A percentile compares a stretch with the other conserved stretches of the same genome.
These are phyloP conservation scores for Drosophila pallidifrons DNA, from an alignment of 1,140 invertebrate genomes.

Conservation along the genomic window DNA sequence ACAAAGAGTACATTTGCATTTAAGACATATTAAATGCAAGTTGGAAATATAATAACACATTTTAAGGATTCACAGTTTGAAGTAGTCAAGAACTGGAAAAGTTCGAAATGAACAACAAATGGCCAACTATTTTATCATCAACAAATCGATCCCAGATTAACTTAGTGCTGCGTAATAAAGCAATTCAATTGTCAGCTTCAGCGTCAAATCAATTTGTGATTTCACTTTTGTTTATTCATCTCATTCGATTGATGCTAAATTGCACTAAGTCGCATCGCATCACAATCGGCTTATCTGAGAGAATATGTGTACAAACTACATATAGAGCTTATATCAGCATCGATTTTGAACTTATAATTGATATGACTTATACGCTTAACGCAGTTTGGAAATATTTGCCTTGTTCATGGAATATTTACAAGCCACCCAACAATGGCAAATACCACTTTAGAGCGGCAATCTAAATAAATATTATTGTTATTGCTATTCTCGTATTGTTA, in stretches of 20 bases:
- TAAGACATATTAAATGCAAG: no score
- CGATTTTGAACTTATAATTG: constrained; percentile 29
- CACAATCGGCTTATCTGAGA: constrained; percentile 35
- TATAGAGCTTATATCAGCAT: constrained; percentile 22
- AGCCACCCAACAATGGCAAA: constrained; percentile 19
- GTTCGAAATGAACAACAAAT: no score
- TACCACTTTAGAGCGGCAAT: constrained; percentile 35
- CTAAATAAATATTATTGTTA: constrained; percentile 45
- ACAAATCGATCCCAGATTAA: not conserved
- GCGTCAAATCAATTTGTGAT: constrained; percentile 2
- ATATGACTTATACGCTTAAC: constrained; percentile 28
- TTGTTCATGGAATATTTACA: constrained; percentile 57
- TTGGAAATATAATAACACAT: no score
- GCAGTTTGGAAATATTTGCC: constrained; percentile 34
- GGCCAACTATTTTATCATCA: no score
- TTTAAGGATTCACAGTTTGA: no score
- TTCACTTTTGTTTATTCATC: constrained; percentile 9
- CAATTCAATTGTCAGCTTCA: constrained; percentile 1
- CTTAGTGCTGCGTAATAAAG: not conserved
- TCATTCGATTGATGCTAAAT: constrained; percentile 7
- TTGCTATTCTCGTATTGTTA: constrained; percentile 27
- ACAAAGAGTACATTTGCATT: constrained; percentile 8
- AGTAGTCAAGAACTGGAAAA: no score
- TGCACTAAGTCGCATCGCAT: constrained; percentile 2
- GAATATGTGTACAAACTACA: constrained; percentile 1